Evolutionary conservation across 2,113 vertebrate species (phyloP), one percentile per base, ranked within the genome.

Genomic region (Peucedramus taeniatus): DNA sequence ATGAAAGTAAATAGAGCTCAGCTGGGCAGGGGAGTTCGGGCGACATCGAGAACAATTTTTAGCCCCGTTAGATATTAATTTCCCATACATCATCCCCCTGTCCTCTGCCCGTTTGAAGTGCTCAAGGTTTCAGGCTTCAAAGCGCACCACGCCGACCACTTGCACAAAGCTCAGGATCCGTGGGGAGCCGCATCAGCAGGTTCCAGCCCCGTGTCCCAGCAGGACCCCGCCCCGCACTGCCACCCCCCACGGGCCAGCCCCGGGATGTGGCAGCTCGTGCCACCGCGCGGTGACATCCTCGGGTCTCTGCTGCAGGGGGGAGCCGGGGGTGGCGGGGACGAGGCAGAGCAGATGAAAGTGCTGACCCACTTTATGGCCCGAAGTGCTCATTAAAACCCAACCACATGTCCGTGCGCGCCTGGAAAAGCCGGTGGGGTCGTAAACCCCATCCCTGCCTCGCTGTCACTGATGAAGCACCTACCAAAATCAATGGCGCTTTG

Each of bases 51-150:
- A 96, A 92, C 92, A 82, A 96, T 95, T 98, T 97, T 96, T 96
- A 97, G 97, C 94, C 91, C 97, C 10, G 94, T 96, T 97, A 98
- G 97, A 87, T 97, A 97, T 97, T 98, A 98, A 98, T 98, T 98
- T 98, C 96, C 93, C 93, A 44, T 90, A 94, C 92, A 98, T 97
- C 97, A 97, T 97, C 97, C 47, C 82, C 96, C 96, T 85, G 96
- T 97, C 97, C 97, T 97, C 94, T 63, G 95, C 96, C 97, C 60
- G 70, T 98, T 98, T 98, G 98, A 98, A 98, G 97, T 66, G 96
- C 94, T 96, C 95, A 88, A 97, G 96, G 97, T 96, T 96, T 87
- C 95, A 66, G 78, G 97, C 97, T 98, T 98, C 97, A 98, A 98
- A 98, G 97, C 75, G 4, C 95, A 45, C 81, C 83, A 39, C 1